Evolutionary conservation across 1,140 invertebrate genomes (phyloP), one percentile per base, ranked within the genome.

Genomic region (Spodoptera litura): DNA sequence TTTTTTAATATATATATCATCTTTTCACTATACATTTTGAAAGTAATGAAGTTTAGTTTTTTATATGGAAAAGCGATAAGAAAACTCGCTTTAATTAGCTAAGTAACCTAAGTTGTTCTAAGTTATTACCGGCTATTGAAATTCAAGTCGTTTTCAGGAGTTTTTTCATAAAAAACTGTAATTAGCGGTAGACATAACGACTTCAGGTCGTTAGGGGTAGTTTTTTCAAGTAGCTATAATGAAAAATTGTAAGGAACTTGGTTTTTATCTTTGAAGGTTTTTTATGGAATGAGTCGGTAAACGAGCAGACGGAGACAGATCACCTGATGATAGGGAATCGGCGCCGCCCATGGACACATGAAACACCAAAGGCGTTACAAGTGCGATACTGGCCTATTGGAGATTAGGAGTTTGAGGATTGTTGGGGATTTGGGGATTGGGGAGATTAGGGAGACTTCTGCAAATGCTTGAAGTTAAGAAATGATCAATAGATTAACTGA

Each of bases 61-160:
- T 35, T 35, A 13, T n/a, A 27, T 58, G 27, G 11, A 27, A 58
- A 58, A 58, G 56, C 56, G 56, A 10, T 58, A 58, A 58, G 9
- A 3, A 10, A 2, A 27, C 56, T 9, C 55, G 55, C 2, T 25
- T 3, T 58, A 10, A 58, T 58, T 58, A 58, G 56, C 25, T 38
- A 38, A 62, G 59, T 62, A 31, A 38, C 12, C 27, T 44, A 62
- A 62, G n/a, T 64, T 38, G 8, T 15, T 64, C 35, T 10, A 44
- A 64, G n/a, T 44, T 64, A 20, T 20, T 64, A 20, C 13, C 25
- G 27, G 35, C 31, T 64, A 64, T 64, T 64, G 31, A 64, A 64
- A 64, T 64, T 64, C 61, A 1, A 64, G 61, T 44, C 61, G 61
- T 64, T 64, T n/a, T 9, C n/a, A 56, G 61, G n/a, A 15, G 6